Evolutionary conservation across 1,140 invertebrate species (phyloP).

Genomic region (Parapsyche elsis): DNA sequence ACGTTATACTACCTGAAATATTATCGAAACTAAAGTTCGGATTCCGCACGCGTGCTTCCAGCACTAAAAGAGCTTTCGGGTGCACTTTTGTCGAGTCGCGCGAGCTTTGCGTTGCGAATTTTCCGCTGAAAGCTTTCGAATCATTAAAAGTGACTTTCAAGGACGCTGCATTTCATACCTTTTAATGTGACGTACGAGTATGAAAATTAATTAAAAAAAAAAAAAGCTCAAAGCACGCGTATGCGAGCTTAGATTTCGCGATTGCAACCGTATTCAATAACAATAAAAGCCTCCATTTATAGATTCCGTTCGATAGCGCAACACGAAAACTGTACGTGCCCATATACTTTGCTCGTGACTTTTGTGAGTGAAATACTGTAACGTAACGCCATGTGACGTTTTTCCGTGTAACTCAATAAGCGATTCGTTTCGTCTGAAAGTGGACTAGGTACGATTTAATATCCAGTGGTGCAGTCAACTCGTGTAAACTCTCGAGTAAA

Average conservation of each 20-base stretch:
- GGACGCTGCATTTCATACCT: background rate
- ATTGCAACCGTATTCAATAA: conserved; percentile 16
- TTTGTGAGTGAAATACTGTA: too few relatives aligned
- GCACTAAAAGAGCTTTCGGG: background rate
- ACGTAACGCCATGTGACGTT: too few relatives aligned
- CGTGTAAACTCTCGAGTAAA: too few relatives aligned
- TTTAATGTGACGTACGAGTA: background rate
- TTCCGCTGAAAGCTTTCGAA: background rate
- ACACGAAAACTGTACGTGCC: conserved; percentile 14
- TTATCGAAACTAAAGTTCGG: background rate
- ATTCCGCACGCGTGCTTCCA: background rate
- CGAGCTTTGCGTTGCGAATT: background rate
- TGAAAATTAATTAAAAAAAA: background rate
- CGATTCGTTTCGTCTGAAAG: too few relatives aligned
- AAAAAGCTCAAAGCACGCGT: background rate
- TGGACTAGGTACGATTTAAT: too few relatives aligned
- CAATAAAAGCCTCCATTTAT: conserved; percentile 19
- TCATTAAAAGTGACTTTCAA: too few relatives aligned
- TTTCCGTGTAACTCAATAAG: too few relatives aligned
- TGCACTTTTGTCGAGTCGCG: background rate
- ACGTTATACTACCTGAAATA: background rate
- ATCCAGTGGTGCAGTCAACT: too few relatives aligned
- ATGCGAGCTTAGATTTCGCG: background rate
- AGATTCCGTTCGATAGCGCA: conserved; percentile 19
- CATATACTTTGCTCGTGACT: too few relatives aligned